phyloP scores from a whole-genome alignment of 2,888 invertebrate species.

The Venusia cambrica region DNA sequence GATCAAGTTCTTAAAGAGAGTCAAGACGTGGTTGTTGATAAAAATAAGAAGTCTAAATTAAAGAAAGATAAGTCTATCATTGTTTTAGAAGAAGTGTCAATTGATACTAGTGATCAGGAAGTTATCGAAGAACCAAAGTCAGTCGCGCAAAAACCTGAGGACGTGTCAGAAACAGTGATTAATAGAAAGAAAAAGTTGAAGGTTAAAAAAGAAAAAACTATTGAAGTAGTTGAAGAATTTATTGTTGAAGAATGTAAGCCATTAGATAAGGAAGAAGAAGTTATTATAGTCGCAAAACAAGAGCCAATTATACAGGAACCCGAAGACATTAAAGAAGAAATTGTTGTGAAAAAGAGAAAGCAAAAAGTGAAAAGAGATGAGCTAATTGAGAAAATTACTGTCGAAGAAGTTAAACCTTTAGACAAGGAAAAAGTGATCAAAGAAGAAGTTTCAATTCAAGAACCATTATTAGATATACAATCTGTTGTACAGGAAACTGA shows the following conservation, averaged over 20 bases:
- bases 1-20: slow-evolving; percentile 1
- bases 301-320: too few species aligned
- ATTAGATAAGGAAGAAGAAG: too few species aligned
- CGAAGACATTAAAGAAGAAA: too few species aligned
- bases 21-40: not conserved
- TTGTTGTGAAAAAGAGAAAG: too few species aligned
- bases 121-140: too few species aligned
- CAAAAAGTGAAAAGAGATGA: too few species aligned
- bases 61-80: not conserved
- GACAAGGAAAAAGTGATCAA: slow-evolving; percentile 4
- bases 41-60: slow-evolving; percentile 1
- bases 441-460: slow-evolving; percentile 20
- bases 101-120: too few species aligned
- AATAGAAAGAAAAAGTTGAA: slow-evolving; percentile 2
- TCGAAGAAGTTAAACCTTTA: too few species aligned
- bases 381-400: not conserved
- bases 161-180: not conserved
- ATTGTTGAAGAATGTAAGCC: too few species aligned
- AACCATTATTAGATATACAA: too few species aligned
- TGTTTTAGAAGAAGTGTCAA: not conserved
- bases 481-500: slow-evolving; percentile 12
- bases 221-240: not conserved
- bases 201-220: not conserved
- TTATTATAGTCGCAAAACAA: too few species aligned
- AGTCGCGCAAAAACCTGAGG: too few species aligned